Base-by-base conservation (phyloP, 2,888 invertebrate species). In the Ennomos quercinarius region DNA sequence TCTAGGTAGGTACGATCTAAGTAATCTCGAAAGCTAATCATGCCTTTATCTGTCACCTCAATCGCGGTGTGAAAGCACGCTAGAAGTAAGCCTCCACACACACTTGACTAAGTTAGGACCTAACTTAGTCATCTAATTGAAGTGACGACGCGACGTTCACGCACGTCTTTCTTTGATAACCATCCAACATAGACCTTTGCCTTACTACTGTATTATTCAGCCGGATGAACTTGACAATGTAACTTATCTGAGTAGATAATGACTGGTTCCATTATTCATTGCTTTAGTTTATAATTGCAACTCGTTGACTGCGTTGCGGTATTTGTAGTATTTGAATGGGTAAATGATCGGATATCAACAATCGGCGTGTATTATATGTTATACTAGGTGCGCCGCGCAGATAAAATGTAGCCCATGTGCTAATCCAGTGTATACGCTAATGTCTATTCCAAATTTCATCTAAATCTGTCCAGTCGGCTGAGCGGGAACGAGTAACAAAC, bases 201-300 rank as follows among this genome's bases (percentile, higher is more conserved):
- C 27, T 27, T 6, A 4, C 27, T 27, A 27, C 27, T 27, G 27
- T 27, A 1, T 6, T 6, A 27, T 39, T 46, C 63, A 36, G 54
- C 62, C 66, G 63, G 66, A 68, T 64, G 58, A 70, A 67, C 68
- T 69, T 68, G 64, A 67, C 70, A 71, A 66, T 64, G 64, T 69
- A 34, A 36, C 10, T 49, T 50, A 50, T 57, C 51, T 13, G 17
- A 48, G 47, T 55, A 27, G 27, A 27, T 27, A 27, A 5, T 61
- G 52, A 53, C 44, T 59, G 50, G 17, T 12, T 54, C 40, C 54
- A 59, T 59, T 36, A 58, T 58, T 43, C 43, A 53, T 48, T 12
- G 42, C 43, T 42, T 42, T 35, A 41, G 38, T 27, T 45, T 45
- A 44, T 47, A 44, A 36, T 48, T 47, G 37, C 42, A 41, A 11